phyloP scores from a whole-genome alignment of 2,797 vertebrate genomes.

The Adelosebastes latens region DNA sequence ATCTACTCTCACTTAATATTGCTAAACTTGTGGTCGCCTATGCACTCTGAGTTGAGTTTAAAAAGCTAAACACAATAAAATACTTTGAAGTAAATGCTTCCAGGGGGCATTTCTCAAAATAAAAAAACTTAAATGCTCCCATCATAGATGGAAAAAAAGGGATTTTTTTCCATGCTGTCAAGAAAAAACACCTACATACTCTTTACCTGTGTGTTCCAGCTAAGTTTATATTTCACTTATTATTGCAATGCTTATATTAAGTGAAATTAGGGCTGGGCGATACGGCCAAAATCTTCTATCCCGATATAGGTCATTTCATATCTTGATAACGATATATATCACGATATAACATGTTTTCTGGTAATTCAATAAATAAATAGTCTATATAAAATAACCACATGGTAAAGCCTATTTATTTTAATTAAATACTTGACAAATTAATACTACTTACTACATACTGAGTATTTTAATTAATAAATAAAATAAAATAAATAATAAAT shows the following conservation, averaged over 20 bases:
- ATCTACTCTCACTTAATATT: slow-evolving; percentile 50
- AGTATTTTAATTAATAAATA: too few relatives aligned
- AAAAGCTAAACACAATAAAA: slow-evolving; percentile 5
- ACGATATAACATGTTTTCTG: too few relatives aligned
- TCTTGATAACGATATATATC: too few relatives aligned
- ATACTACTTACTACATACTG: too few relatives aligned
- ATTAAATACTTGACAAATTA: too few relatives aligned
- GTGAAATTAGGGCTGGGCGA: not conserved
- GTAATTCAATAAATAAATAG: too few relatives aligned
- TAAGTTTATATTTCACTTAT: not conserved
- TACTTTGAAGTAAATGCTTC: not conserved
- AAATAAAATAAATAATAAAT: too few relatives aligned
- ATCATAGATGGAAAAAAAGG: not conserved
- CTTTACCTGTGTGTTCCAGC: not conserved
- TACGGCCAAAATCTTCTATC: too few relatives aligned
- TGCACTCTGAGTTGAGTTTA: slow-evolving; percentile 3
- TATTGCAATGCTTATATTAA: not conserved
- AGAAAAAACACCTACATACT: not conserved
- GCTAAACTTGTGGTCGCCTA: slow-evolving; percentile 4
- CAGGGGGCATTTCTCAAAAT: not conserved
- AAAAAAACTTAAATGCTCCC: not conserved
- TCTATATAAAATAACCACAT: too few relatives aligned
- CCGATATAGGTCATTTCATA: too few relatives aligned
- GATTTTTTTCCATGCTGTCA: not conserved
- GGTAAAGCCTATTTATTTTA: too few relatives aligned